Base-by-base conservation (phyloP, 1,140 invertebrate genomes). In the Stegodyphus mimosarum region DNA sequence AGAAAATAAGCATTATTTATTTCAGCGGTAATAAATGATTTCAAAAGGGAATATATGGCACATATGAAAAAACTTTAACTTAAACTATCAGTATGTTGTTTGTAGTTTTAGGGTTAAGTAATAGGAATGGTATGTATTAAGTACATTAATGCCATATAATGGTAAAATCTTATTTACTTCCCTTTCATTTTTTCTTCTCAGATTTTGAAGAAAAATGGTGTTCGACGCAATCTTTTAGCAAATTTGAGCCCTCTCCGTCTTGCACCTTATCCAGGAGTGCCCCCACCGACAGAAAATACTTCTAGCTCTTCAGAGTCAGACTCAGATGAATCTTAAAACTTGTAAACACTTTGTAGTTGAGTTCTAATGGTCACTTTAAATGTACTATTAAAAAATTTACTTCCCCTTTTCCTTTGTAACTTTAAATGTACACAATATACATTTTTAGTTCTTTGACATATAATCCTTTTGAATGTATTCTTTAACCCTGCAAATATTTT, bases 211-310 rank as follows among this genome's bases (percentile, higher is more conserved):
- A 84, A 85, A 11, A 88, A 88, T 86, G 86, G 87, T n/a, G 13
- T 88, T 33, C 81, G 73, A 33, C 86, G 86, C 17, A 85, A 87
- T 75, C 64, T 86, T 64, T 81, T 87, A 49, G n/a, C 86, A 15
- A 88, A 78, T 53, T 87, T 69, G 73, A 87, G 86, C 72, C 87
- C 87, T 64, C 87, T 87, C 60, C 87, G 87, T 66, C 69, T 87
- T 64, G 67, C 77, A 66, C 72, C 71, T 50, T 79, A 51, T 76
- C 76, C 81, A 66, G 51, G 52, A 73, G 84, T 87, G 49, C 60
- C 75, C 53, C 76, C 77, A 74, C 74, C 72, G 70, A 81, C 49
- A 48, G 84, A 80, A 73, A 84, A 79, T 86, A 70, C 73, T 64
- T 66, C 84, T 63, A 67, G 55, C 50, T 87, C 77, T 53, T 86